Percentiles rank a stretch among this genome's conserved stretches.
phyloP scores from a whole-genome alignment of 35 echinoderm and acorn worm genomes.

The Stichopus chloronotus region DNA sequence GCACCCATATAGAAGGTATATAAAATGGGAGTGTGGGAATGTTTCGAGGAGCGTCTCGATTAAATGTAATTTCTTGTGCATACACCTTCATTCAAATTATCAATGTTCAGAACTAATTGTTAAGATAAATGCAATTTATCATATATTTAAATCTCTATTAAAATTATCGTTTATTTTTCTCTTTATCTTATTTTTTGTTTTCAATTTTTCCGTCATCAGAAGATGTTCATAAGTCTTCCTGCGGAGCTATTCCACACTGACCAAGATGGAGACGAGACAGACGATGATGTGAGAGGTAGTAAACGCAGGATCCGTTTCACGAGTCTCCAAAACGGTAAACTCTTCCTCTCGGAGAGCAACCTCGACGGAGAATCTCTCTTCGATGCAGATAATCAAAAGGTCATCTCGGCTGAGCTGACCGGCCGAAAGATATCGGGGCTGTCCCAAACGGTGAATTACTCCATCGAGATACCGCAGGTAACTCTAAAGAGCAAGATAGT shows the following conservation, averaged over 20 bases:
- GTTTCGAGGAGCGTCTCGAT: too few species aligned
- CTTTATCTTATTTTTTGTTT: background rate
- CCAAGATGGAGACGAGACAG: too few species aligned
- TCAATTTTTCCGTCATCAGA: background rate
- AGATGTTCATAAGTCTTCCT: constrained; percentile 38
- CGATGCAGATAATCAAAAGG: constrained; percentile 21
- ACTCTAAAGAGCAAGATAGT: background rate
- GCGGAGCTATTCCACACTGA: background rate
- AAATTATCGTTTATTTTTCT: too few species aligned
- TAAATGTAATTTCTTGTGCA: too few species aligned
- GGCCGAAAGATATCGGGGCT: constrained; percentile 1
- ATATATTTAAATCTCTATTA: too few species aligned
- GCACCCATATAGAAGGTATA: too few species aligned
- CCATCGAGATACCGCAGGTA: constrained; percentile 15
- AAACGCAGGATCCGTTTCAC: constrained; percentile 30
- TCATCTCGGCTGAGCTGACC: constrained; percentile 20
- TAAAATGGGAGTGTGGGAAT: too few species aligned
- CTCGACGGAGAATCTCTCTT: background rate
- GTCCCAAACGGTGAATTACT: constrained; percentile 16
- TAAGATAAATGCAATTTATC: too few species aligned
- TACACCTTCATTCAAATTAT: too few species aligned
- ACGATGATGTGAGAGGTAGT: background rate
- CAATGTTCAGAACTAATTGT: too few species aligned
- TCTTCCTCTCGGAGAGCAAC: background rate
- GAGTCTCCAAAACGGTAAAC: constrained; percentile 18